Evolutionary conservation across 2,888 invertebrate genomes (phyloP), one percentile per base, ranked within the genome.

Genomic region (Lucinisca nassula): DNA sequence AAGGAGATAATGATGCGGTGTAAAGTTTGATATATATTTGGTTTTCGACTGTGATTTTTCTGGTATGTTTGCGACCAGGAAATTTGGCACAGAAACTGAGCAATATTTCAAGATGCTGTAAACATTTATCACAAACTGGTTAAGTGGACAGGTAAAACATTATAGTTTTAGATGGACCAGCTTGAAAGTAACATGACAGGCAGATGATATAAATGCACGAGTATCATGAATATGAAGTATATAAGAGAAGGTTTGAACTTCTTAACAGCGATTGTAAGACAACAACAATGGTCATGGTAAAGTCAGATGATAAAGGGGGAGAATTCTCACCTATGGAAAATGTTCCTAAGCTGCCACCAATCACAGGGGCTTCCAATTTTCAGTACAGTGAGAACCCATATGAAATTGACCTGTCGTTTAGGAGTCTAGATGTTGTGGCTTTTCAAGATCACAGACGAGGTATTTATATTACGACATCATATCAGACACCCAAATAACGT

Each of bases 331-430:
- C 67, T 37, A 87, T 87, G 87, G 90, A 90, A 58, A 90, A 85
- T 80, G 77, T 84, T 0, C 90, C 90, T 4, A 87, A 87, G 30
- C 70, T 90, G 30, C 90, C 90, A 0, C 87, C 85, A 0, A 75
- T 90, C 24, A 55, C 87, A 0, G 79, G 87, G 58, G 85, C 90
- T 8, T 79, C 84, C 32, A 12, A 30, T 8, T 74, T 14, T 27
- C 37, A 38, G 12, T 90, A 87, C 77, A 87, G 87, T 17, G 90
- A 87, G 40, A 92, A 92, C 73, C 92, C 91, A 27, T 92, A 88
- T 81, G 92, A 92, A 79, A 90, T 92, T 75, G 90, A 92, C 76
- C 85, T 92, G 0, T 92, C 92, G 17, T 92, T 92, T 73, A 83
- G 92, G 82, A 90, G 82, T 87, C 74, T 87, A 30, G 90, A 90